Conservation (phyloP, 2,797 vertebrate species). For the Lateolabrax maculatus region DNA sequence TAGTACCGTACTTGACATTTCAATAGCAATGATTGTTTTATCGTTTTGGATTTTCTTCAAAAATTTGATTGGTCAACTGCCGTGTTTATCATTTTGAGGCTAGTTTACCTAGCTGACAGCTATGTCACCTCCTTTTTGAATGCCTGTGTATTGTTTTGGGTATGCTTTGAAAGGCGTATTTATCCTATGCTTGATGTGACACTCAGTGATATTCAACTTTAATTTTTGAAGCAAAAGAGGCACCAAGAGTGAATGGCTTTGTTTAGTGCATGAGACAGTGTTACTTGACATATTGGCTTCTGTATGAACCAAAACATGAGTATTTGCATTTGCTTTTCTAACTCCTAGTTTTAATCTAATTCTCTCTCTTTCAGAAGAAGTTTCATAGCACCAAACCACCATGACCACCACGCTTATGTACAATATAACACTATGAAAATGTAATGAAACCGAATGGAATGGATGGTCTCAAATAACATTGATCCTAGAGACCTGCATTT, state of each 20-base stretch:
- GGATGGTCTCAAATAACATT: not conserved
- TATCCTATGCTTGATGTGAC: conserved; percentile 1
- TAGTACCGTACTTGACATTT: not conserved
- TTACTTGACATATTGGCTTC: not conserved
- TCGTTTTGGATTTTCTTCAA: not conserved
- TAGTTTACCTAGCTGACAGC: not conserved
- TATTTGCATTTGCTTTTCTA: not conserved
- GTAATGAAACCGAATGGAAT: not conserved
- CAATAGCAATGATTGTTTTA: not conserved
- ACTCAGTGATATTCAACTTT: not conserved
- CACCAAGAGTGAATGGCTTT: conserved; percentile 46
- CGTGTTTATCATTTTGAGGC: conserved; percentile 73
- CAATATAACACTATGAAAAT: no score
- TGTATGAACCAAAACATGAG: not conserved
- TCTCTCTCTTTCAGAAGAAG: not conserved
- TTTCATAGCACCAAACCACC: not conserved
- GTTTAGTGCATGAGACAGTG: conserved; percentile 51
- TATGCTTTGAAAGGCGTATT: conserved; percentile 24
- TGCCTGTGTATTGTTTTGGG: conserved; percentile 39
- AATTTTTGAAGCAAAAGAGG: conserved; percentile 4
- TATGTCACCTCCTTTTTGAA: conserved; percentile 3
- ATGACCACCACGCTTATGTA: not conserved
- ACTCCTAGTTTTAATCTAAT: not conserved
- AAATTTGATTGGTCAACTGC: conserved; percentile 76
- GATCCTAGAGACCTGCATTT: conserved; percentile 2